phyloP scores from a whole-genome alignment of 2,797 vertebrate species.

The Erethizon dorsatum region DNA sequence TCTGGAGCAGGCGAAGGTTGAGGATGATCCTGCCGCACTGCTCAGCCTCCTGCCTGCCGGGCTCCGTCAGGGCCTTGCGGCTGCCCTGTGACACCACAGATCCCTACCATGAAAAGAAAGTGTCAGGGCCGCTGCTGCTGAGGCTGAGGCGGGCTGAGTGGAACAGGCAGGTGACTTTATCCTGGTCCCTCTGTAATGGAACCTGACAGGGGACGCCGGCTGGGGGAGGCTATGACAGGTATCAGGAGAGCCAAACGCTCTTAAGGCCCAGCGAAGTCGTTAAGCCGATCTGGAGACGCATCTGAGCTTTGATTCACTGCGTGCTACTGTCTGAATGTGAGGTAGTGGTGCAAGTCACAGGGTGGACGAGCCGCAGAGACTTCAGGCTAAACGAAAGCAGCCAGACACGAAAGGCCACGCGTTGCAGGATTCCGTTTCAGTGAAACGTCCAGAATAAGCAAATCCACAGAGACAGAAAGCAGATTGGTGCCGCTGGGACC shows the following conservation, averaged over 20 bases:
- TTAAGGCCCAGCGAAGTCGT: background rate
- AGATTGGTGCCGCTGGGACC: background rate
- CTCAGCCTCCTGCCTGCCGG: background rate
- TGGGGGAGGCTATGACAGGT: background rate
- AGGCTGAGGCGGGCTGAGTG: background rate
- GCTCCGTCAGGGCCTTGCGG: background rate
- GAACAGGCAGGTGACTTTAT: background rate
- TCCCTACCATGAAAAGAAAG: background rate
- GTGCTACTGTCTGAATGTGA: background rate
- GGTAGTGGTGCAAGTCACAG: accelerated
- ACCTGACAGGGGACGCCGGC: background rate
- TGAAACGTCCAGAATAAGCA: no score
- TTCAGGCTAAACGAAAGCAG: background rate
- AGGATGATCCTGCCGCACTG: accelerated
- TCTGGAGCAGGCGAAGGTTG: accelerated
- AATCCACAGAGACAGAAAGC: background rate
- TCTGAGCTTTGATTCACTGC: background rate
- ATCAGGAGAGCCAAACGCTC: background rate
- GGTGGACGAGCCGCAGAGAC: background rate
- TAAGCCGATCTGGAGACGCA: background rate
- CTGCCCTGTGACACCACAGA: background rate
- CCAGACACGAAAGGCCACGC: background rate
- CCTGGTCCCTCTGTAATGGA: background rate
- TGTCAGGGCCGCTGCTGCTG: background rate
- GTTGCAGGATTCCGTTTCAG: accelerated